Conservation (phyloP, 2,797 vertebrate genomes). For the Momotus momota region DNA sequence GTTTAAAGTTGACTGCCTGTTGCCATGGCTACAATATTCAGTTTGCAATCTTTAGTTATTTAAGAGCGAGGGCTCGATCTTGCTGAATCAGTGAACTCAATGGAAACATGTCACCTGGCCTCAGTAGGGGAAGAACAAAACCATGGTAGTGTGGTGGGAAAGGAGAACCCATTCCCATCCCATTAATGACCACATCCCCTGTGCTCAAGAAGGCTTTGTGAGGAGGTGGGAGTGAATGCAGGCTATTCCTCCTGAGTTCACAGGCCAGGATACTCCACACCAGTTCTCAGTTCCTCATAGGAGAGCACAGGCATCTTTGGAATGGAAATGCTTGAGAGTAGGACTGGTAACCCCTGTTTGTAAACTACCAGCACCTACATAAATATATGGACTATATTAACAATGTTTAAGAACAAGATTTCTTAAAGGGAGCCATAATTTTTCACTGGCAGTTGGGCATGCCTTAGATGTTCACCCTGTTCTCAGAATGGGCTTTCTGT, state of each 20-base stretch:
- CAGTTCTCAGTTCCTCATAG: not conserved
- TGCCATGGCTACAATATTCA: slow-evolving; percentile 74
- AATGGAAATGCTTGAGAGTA: not conserved
- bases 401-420: not conserved
- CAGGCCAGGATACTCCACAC: not conserved
- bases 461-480: not conserved
- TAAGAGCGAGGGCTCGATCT: slow-evolving; percentile 63
- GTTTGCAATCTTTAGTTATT: slow-evolving; percentile 68
- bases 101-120: slow-evolving; percentile 20
- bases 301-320: not conserved
- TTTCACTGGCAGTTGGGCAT: not conserved
- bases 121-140: not conserved
- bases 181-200: not conserved
- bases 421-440: not conserved
- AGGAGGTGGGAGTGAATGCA: not conserved
- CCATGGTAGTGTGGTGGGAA: not conserved
- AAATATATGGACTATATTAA: not conserved
- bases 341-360: not conserved
- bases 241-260: not conserved
- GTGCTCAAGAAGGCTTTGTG: not conserved
- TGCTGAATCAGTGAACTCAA: slow-evolving; percentile 65
- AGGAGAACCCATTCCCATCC: not conserved
- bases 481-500: not conserved
- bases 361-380: not conserved
- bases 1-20: slow-evolving; percentile 73